These are phyloP conservation scores for Laothoe populi DNA, from an alignment of 2,888 invertebrate species.

Conservation along the genomic window DNA sequence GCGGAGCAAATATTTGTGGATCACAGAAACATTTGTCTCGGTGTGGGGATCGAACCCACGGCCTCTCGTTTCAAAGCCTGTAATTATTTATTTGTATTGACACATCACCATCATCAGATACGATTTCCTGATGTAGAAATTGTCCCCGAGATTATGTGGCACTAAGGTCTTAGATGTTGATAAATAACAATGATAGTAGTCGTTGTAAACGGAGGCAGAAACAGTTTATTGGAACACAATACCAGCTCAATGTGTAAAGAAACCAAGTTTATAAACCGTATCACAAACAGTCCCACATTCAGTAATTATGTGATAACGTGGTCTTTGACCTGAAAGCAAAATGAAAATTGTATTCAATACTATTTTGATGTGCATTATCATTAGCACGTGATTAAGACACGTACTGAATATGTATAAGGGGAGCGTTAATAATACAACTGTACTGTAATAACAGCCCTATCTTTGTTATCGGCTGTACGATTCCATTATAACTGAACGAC, in stretches of 20 bases:
- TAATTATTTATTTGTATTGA: too few species aligned
- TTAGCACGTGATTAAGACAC: conserved; percentile 23
- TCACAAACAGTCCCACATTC: neutral
- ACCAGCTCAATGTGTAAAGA: neutral
- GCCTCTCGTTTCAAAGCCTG: too few species aligned
- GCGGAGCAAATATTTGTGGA: too few species aligned
- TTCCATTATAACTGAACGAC: conserved; percentile 48
- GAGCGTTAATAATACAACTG: conserved; percentile 30
- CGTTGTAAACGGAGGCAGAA: neutral
- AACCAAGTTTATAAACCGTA: neutral
- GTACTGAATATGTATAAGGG: conserved; percentile 26
- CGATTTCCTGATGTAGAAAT: too few species aligned
- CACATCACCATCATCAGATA: too few species aligned
- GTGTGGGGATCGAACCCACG: too few species aligned
- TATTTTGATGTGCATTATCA: conserved; percentile 7
- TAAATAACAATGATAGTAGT: too few species aligned
- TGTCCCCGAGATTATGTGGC: too few species aligned
- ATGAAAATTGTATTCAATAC: conserved; percentile 12
- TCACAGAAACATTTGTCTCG: too few species aligned
- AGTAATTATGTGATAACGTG: neutral
- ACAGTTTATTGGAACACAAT: neutral
- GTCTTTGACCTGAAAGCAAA: neutral
- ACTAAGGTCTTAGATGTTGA: too few species aligned
- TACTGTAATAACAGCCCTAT: conserved; percentile 60
- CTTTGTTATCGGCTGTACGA: conserved; percentile 54